These are phyloP conservation scores for Contarinia nasturtii DNA, from an alignment of 1,140 invertebrate genomes.

Conservation along the genomic window DNA sequence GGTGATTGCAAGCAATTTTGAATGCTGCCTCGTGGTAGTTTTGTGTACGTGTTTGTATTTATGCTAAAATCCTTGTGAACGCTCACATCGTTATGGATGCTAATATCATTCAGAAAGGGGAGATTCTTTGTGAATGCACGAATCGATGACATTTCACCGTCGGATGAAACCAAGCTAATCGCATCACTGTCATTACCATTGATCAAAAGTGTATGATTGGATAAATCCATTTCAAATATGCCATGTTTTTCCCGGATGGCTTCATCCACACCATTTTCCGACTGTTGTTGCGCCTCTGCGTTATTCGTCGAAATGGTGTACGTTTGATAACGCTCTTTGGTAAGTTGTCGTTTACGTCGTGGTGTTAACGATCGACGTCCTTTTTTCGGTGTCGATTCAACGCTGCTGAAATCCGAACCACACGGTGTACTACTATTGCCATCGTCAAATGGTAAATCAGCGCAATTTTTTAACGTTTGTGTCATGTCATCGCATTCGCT, in stretches of 20 bases:
- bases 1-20: constrained; percentile 22
- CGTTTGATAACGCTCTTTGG: constrained; percentile 57
- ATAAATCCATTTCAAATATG: constrained; percentile 13
- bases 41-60: not conserved
- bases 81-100: not conserved
- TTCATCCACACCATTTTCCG: constrained; percentile 6
- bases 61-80: not conserved
- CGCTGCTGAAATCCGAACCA: constrained; percentile 39
- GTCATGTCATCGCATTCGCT: constrained; percentile 36
- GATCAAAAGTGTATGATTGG: constrained; percentile 20
- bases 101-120: constrained; percentile 12
- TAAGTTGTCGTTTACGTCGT: constrained; percentile 48
- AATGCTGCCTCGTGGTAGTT: constrained; percentile 8
- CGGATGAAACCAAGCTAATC: constrained; percentile 6
- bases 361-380: constrained; percentile 39
- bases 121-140: constrained; percentile 16
- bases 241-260: constrained; percentile 14
- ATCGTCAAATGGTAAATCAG: constrained; percentile 15
- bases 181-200: constrained; percentile 12
- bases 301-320: constrained; percentile 49
- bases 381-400: constrained; percentile 50
- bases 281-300: constrained; percentile 6
- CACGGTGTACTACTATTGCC: constrained; percentile 31
- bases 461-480: constrained; percentile 22
- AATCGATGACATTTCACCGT: constrained; percentile 29